Conservation (phyloP, 2,888 invertebrate species). For the Phasia obesa region DNA sequence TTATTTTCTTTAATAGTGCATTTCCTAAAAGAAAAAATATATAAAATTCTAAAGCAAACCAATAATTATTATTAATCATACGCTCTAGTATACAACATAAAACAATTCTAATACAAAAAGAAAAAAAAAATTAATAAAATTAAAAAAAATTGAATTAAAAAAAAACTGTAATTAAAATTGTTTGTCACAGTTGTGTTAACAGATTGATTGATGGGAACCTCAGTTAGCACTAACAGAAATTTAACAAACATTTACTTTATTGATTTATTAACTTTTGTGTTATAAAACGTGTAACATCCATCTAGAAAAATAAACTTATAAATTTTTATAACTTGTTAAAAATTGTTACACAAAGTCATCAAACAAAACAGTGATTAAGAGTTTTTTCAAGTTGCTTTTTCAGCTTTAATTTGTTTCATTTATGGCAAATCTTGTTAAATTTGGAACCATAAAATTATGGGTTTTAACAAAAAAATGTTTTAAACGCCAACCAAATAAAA, state of each 20-base stretch:
- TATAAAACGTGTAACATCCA: conserved; percentile 43
- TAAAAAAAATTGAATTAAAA: background rate
- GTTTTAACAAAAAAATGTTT: conserved; percentile 19
- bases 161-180: background rate
- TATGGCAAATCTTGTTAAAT: conserved; percentile 65
- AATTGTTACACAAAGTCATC: conserved; percentile 56
- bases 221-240: background rate
- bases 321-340: conserved; percentile 63
- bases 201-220: conserved; percentile 26
- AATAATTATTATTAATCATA: background rate
- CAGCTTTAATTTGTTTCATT: conserved; percentile 41
- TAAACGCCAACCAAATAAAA: conserved; percentile 45
- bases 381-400: conserved; percentile 33
- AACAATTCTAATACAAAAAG: too few relatives aligned
- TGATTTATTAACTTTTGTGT: conserved; percentile 39
- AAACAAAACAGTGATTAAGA: conserved; percentile 46
- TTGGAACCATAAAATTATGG: conserved; percentile 62
- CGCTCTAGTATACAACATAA: background rate
- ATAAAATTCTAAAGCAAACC: too few relatives aligned
- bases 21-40: too few relatives aligned
- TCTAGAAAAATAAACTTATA: conserved; percentile 36
- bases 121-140: background rate
- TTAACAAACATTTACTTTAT: conserved; percentile 8
- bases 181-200: conserved; percentile 29
- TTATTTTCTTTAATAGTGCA: too few relatives aligned